Conservation (phyloP, 2,113 vertebrate species). For the Zeus faber region DNA sequence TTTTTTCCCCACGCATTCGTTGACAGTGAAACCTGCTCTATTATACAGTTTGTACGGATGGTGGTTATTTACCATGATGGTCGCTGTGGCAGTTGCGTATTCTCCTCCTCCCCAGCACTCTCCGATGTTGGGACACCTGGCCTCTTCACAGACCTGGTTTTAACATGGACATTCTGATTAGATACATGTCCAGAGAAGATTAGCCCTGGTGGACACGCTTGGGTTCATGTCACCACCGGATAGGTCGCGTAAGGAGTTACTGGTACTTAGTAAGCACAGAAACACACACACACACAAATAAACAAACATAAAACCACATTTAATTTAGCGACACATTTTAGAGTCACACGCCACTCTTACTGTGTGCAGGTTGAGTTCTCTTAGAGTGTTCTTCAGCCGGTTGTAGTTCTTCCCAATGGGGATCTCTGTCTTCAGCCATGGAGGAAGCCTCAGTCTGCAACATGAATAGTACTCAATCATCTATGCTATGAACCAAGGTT, state of each 20-base stretch:
- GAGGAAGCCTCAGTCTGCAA: slow-evolving; percentile 88
- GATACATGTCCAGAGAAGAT: background rate
- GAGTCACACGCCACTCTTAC: slow-evolving; percentile 68
- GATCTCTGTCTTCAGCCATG: slow-evolving; percentile 95
- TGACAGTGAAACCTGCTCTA: too few relatives aligned
- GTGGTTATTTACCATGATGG: slow-evolving; percentile 88
- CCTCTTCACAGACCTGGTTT: slow-evolving; percentile 93
- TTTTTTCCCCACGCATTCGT: too few relatives aligned
- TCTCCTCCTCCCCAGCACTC: slow-evolving; percentile 98
- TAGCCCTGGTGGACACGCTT: background rate
- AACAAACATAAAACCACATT: slow-evolving; percentile 1
- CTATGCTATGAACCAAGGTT: background rate
- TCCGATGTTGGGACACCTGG: slow-evolving; percentile 96
- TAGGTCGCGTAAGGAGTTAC: too few relatives aligned
- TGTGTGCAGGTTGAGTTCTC: slow-evolving; percentile 92
- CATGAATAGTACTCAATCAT: slow-evolving; percentile 8
- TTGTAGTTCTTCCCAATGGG: slow-evolving; percentile 96
- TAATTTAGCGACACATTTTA: too few relatives aligned
- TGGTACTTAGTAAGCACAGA: background rate
- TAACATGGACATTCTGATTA: background rate
- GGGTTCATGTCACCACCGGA: too few relatives aligned
- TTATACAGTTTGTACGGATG: background rate
- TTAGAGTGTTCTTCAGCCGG: slow-evolving; percentile 88
- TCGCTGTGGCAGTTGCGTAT: slow-evolving; percentile 91
- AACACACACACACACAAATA: slow-evolving; percentile 1